phyloP scores from a whole-genome alignment of 1,140 invertebrate species.

The Antheraea pernyi region DNA sequence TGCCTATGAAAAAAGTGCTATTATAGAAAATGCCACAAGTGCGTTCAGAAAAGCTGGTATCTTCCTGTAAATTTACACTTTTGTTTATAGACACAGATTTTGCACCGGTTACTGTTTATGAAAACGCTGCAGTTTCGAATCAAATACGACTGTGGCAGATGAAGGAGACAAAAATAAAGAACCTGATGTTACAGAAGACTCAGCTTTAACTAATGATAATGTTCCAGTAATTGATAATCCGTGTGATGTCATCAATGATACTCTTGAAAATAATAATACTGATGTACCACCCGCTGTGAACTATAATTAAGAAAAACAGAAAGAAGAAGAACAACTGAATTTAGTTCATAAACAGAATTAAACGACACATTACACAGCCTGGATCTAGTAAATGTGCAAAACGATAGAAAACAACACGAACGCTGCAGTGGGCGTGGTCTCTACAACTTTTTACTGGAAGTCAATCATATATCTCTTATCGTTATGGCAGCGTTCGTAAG shows the following conservation, averaged over 20 bases:
- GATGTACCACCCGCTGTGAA: too few relatives aligned
- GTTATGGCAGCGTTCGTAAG: too few relatives aligned
- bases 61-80: constrained; percentile 13
- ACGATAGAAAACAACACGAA: too few relatives aligned
- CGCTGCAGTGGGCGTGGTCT: too few relatives aligned
- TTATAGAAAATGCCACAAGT: constrained; percentile 19
- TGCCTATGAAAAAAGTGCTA: constrained; percentile 23
- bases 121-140: constrained; percentile 1
- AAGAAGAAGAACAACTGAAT: background rate
- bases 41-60: constrained; percentile 19
- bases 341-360: background rate
- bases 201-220: background rate
- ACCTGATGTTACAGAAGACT: background rate
- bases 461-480: too few relatives aligned
- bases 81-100: constrained; percentile 16
- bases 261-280: background rate
- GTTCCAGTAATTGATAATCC: background rate
- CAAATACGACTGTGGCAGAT: too few relatives aligned
- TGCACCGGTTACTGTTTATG: constrained; percentile 9
- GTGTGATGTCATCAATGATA: background rate
- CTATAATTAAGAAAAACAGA: too few relatives aligned
- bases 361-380: background rate
- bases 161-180: background rate
- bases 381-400: too few relatives aligned
- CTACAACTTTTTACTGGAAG: too few relatives aligned